phyloP scores from a whole-genome alignment of 2,797 vertebrate genomes.

The Gymnothorax reevesii region DNA sequence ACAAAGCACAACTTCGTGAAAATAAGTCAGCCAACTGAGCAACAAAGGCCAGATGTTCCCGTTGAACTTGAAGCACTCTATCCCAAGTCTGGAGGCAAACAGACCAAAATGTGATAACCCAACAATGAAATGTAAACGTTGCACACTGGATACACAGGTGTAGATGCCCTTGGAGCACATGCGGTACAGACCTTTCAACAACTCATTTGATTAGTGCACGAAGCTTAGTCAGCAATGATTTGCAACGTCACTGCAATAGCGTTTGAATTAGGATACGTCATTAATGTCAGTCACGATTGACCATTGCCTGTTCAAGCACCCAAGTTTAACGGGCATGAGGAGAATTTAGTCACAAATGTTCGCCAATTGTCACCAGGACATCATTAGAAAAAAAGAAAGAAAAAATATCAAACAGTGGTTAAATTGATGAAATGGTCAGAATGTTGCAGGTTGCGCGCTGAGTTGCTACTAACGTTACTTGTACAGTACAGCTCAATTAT shows the following conservation, averaged over 20 bases:
- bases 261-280: background rate
- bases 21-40: background rate
- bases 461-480: background rate
- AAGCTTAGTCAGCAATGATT: background rate
- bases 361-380: background rate
- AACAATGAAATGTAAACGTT: conserved; percentile 1
- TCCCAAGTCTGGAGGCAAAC: background rate
- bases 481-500: background rate
- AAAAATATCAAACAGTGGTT: background rate
- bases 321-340: background rate
- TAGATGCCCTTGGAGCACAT: background rate
- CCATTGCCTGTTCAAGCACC: background rate
- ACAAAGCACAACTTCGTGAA: background rate
- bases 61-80: background rate
- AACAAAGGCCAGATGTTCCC: background rate
- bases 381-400: background rate
- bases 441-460: background rate
- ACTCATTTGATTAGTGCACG: background rate
- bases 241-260: background rate
- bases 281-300: background rate
- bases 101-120: background rate
- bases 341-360: background rate
- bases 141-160: background rate
- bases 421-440: background rate
- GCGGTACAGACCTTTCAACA: background rate